Evolutionary conservation across 2,113 vertebrate genomes (phyloP).

Genomic region (Zapus hudsonius): DNA sequence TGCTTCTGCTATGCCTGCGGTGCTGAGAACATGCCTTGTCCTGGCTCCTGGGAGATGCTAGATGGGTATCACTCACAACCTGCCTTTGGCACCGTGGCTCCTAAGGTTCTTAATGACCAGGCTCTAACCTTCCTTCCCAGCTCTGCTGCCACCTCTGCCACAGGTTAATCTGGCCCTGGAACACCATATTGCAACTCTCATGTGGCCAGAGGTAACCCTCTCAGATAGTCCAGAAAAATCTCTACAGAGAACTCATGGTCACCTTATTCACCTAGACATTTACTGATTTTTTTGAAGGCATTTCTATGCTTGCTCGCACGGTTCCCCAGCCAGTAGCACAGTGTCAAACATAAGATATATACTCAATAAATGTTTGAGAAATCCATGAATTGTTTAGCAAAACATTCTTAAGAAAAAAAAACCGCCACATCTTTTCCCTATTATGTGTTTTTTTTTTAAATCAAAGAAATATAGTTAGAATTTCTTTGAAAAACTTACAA

Average conservation of each 20-base stretch:
- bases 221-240: neutral
- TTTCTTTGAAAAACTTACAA: conserved; percentile 10
- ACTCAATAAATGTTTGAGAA: neutral
- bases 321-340: neutral
- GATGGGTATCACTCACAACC: too few species aligned
- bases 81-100: neutral
- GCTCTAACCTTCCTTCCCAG: neutral
- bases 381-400: neutral
- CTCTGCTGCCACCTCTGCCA: neutral
- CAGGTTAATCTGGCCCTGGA: neutral
- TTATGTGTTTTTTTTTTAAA: neutral
- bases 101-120: rapidly evolving
- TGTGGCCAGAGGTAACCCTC: neutral
- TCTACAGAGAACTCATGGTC: neutral
- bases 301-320: neutral
- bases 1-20: neutral
- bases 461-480: conserved; percentile 13
- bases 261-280: neutral
- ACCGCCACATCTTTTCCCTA: neutral
- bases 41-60: too few species aligned
- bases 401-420: neutral
- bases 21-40: neutral
- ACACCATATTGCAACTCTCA: rapidly evolving
- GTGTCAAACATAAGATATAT: neutral
- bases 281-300: neutral